phyloP scores from a whole-genome alignment of 2,888 invertebrate species.

The Xylota sylvarum region DNA sequence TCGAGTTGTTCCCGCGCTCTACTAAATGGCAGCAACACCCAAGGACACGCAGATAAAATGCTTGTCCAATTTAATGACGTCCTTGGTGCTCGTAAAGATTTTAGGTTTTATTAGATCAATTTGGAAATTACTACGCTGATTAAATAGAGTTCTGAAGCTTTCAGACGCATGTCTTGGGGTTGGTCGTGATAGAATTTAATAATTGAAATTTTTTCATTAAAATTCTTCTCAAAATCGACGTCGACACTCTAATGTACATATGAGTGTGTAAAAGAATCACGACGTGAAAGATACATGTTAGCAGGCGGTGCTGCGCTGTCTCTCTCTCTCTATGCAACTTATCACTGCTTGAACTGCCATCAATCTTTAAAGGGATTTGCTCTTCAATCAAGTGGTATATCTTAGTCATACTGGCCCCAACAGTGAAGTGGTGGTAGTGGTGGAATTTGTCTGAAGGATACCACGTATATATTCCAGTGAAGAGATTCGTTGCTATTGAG shows the following conservation, averaged over 20 bases:
- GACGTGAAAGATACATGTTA: slow-evolving; percentile 16
- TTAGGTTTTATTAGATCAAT: slow-evolving; percentile 52
- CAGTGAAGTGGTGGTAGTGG: not conserved
- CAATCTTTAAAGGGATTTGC: slow-evolving; percentile 65
- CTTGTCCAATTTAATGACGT: slow-evolving; percentile 25
- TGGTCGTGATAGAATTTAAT: not conserved
- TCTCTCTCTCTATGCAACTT: slow-evolving; percentile 36
- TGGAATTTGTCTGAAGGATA: slow-evolving; percentile 8
- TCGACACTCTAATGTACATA: slow-evolving; percentile 9
- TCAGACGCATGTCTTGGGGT: not conserved
- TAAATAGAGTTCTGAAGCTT: slow-evolving; percentile 6
- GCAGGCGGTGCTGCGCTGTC: slow-evolving; percentile 4
- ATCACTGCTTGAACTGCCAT: slow-evolving; percentile 59
- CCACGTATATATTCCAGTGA: slow-evolving; percentile 54
- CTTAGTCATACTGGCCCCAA: slow-evolving; percentile 13
- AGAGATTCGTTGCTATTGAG: slow-evolving; percentile 53
- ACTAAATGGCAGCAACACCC: not conserved
- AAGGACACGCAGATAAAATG: slow-evolving; percentile 27
- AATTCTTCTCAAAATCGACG: slow-evolving; percentile 2
- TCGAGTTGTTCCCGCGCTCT: not conserved
- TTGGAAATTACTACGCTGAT: slow-evolving; percentile 47
- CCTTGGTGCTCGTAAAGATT: slow-evolving; percentile 40
- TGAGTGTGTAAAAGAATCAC: slow-evolving; percentile 11
- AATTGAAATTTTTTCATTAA: slow-evolving; percentile 28
- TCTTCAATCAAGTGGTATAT: slow-evolving; percentile 63